These are phyloP conservation scores for Cephalotes varians DNA, from an alignment of 2,888 invertebrate species.

Conservation along the genomic window DNA sequence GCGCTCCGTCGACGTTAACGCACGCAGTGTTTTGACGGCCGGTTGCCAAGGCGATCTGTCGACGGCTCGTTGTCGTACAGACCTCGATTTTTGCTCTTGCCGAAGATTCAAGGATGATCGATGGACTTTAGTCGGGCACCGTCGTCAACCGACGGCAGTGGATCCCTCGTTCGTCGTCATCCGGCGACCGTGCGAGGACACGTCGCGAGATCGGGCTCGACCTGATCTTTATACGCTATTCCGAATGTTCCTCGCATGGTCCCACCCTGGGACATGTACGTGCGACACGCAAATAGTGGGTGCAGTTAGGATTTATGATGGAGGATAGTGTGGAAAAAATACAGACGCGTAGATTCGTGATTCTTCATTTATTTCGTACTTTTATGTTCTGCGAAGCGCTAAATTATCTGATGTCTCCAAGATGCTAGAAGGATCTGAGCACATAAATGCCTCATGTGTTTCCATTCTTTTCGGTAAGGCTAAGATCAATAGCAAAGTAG, in stretches of 20 bases:
- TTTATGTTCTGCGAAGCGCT: not conserved
- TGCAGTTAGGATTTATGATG: constrained; percentile 58
- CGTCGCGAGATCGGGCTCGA: not conserved
- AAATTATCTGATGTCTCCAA: not conserved
- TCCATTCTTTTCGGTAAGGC: not conserved
- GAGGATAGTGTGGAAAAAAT: not conserved
- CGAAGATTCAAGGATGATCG: constrained; percentile 61
- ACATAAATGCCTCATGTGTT: not conserved
- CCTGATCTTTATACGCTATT: constrained; percentile 13
- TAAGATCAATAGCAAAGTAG: not conserved
- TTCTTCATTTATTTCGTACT: not conserved
- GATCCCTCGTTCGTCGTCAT: not conserved
- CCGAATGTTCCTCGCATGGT: constrained; percentile 62
- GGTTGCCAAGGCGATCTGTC: constrained; percentile 63
- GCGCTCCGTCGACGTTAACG: constrained; percentile 4
- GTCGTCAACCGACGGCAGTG: not conserved
- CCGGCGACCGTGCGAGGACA: not conserved
- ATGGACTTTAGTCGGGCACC: constrained; percentile 39
- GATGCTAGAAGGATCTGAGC: not conserved
- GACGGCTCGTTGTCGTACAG: constrained; percentile 33
- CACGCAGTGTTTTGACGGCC: too few relatives aligned
- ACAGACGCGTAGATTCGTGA: not conserved
- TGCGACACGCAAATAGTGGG: constrained; percentile 71
- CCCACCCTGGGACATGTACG: constrained; percentile 33
- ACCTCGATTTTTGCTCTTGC: constrained; percentile 25